phyloP scores from a whole-genome alignment of 1,140 invertebrate species.

The Drosophila bocki region DNA sequence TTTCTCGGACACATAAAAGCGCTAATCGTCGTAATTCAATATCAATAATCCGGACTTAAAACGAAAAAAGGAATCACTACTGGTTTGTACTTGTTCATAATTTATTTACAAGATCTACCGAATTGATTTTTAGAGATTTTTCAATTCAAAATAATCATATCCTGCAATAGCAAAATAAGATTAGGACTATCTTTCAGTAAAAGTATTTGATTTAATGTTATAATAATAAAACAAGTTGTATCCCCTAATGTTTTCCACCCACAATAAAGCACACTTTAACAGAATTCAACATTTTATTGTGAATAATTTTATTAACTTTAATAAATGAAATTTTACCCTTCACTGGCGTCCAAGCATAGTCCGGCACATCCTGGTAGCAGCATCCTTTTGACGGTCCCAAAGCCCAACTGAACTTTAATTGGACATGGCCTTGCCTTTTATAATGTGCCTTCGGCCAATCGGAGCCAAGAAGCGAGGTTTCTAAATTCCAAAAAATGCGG shows the following conservation, averaged over 20 bases:
- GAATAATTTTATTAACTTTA: neutral
- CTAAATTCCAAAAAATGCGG: conserved; percentile 44
- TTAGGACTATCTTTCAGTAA: too few species aligned
- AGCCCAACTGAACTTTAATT: conserved; percentile 68
- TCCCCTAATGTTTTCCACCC: neutral
- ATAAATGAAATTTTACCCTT: neutral
- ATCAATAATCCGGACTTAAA: too few species aligned
- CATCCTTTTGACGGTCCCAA: conserved; percentile 18
- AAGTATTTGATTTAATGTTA: too few species aligned
- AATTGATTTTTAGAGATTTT: too few species aligned
- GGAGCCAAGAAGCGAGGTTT: conserved; percentile 37
- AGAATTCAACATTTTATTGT: conserved; percentile 11
- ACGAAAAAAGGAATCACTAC: too few species aligned
- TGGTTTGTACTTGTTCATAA: too few species aligned
- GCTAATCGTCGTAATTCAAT: too few species aligned
- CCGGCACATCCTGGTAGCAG: conserved; percentile 1
- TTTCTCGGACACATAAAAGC: too few species aligned
- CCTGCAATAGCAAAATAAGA: too few species aligned
- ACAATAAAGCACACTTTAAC: conserved; percentile 14
- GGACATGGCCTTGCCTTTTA: conserved; percentile 60
- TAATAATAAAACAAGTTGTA: too few species aligned
- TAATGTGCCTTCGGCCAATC: conserved; percentile 59
- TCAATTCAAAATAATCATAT: too few species aligned
- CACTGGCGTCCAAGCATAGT: neutral
- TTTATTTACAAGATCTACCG: too few species aligned